Base-by-base conservation (phyloP, 2,888 invertebrate genomes). In the Pemphredon lugubris region DNA sequence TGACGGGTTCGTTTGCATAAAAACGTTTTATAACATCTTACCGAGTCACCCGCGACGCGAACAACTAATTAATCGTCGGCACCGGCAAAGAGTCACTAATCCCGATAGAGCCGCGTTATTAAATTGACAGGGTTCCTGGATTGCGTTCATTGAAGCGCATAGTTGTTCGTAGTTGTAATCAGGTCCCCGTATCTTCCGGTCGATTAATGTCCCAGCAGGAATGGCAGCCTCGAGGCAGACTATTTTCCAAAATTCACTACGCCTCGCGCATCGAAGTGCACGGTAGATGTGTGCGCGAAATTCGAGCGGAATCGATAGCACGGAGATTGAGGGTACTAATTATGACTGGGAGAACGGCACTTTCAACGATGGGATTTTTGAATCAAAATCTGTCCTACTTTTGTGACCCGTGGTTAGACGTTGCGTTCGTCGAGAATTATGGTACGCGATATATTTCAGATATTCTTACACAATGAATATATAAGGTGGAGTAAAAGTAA, bases 171-270 rank as follows among this genome's bases (percentile, higher is more conserved):
- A 40, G n/a, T 42, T 4, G 53, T 21, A 54, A 40, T 54, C 40
- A 40, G 53, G 40, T 54, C 23, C 18, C 53, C 26, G 34, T 54
- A 54, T 23, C 53, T 3, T 40, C 20, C 55, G 44, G 30, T 44
- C 39, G 63, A 47, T 37, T 54, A 54, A 55, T 39, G 63, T 63
- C n/a, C 34, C 45, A 47, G 23, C 14, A 61, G 53, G 53, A 61
- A 61, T 14, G 61, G 18, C 26, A n/a, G n/a, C 40, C 7, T 39
- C 11, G 40, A 14, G 14, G n/a, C 9, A n/a, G 26, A 18, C 37
- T 26, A 45, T 57, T 57, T 57, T 45, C 57, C 26, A 32, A 44
- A 44, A 53, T 4, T 20, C 23, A 39, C 39, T 37, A 23, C 39
- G 37, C 39, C 51, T 53, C 51, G n/a, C 16, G 21, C 37, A 13